Evolutionary conservation across 2,888 invertebrate genomes (phyloP).

Genomic region (Ophion ellenae): DNA sequence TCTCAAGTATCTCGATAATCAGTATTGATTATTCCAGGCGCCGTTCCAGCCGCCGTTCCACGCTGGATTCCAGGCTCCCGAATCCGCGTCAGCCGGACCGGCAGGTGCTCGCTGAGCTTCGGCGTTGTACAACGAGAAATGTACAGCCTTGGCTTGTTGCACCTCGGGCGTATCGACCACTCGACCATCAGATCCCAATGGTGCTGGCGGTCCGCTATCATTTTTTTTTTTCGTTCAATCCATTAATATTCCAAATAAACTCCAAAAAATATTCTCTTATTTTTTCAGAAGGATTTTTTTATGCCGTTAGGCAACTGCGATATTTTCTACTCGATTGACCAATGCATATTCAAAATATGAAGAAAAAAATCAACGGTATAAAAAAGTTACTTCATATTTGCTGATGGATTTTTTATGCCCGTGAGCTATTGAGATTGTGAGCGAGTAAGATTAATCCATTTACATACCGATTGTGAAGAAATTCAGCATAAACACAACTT

Average conservation of each 20-base stretch:
- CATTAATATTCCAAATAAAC: too few relatives aligned
- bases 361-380: too few relatives aligned
- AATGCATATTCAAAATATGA: too few relatives aligned
- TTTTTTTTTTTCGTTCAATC: slow-evolving; percentile 26
- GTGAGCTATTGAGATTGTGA: too few relatives aligned
- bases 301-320: background rate
- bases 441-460: too few relatives aligned
- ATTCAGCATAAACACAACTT: too few relatives aligned
- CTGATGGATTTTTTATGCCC: background rate
- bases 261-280: background rate
- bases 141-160: slow-evolving; percentile 81
- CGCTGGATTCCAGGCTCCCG: slow-evolving; percentile 74
- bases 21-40: slow-evolving; percentile 71
- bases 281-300: background rate
- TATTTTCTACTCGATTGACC: background rate
- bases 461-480: too few relatives aligned
- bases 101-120: slow-evolving; percentile 75
- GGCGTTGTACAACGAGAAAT: slow-evolving; percentile 80
- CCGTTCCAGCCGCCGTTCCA: slow-evolving; percentile 70
- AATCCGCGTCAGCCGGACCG: slow-evolving; percentile 71
- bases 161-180: slow-evolving; percentile 83
- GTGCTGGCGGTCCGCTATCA: slow-evolving; percentile 81
- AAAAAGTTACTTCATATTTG: background rate
- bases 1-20: slow-evolving; percentile 37
- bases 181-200: slow-evolving; percentile 81